A percentile compares a stretch with the other conserved stretches of the same genome.
Conservation (phyloP, 1,140 invertebrate species). For the Brachionus asplanchnoidis region DNA sequence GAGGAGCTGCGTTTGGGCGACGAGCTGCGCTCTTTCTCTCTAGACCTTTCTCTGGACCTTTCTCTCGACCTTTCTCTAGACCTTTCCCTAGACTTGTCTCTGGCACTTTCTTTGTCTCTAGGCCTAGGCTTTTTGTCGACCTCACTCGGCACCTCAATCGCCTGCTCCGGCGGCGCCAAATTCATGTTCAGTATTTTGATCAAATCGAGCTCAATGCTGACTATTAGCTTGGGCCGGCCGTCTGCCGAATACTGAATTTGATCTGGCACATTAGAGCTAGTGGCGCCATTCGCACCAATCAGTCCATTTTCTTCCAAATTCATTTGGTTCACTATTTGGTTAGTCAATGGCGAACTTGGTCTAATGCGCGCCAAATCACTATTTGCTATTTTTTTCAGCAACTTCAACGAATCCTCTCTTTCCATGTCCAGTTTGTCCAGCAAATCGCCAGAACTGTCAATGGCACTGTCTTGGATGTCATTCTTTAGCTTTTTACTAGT, state of each 20-base stretch:
- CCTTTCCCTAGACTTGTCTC: neutral
- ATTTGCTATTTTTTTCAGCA: constrained; percentile 8
- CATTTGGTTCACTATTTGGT: constrained; percentile 21
- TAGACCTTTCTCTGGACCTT: neutral
- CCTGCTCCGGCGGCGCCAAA: neutral
- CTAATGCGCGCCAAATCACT: neutral
- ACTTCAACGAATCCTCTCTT: neutral
- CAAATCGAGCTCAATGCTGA: constrained; percentile 39
- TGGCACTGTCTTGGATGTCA: neutral
- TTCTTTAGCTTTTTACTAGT: neutral
- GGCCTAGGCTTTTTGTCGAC: neutral
- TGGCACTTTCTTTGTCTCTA: neutral
- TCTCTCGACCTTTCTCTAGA: neutral
- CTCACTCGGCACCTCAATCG: neutral
- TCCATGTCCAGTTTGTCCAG: neutral
- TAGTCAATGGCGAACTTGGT: neutral
- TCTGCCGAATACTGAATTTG: constrained; percentile 40
- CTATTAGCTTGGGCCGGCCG: constrained; percentile 26
- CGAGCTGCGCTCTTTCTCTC: neutral
- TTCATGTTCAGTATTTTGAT: constrained; percentile 36
- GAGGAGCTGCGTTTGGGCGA: neutral
- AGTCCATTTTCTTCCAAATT: neutral
- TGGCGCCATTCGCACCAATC: neutral
- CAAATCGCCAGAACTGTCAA: neutral
- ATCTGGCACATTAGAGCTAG: neutral